Conservation (phyloP, 1,140 invertebrate genomes). For the Neotoxoptera formosana region DNA sequence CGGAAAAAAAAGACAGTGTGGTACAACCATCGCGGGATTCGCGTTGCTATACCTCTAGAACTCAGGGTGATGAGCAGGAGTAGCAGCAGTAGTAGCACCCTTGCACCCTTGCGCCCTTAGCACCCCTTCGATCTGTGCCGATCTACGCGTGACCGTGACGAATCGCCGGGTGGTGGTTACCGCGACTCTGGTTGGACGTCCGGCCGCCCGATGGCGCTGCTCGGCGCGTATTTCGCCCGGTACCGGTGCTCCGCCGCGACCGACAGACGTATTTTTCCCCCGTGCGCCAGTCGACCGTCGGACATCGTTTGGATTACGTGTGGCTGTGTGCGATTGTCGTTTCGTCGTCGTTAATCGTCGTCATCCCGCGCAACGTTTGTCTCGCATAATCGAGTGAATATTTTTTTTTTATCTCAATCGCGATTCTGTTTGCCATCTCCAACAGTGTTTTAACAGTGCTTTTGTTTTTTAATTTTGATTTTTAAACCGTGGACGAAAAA, state of each 20-base stretch:
- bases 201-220: slow-evolving; percentile 49
- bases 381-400: neutral
- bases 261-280: slow-evolving; percentile 44
- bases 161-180: neutral
- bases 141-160: neutral
- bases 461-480: neutral
- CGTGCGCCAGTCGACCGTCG: slow-evolving; percentile 58
- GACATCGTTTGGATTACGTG: slow-evolving; percentile 46
- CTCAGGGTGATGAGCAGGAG: neutral
- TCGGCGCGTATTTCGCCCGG: neutral
- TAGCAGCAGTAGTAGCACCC: neutral
- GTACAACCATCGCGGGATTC: neutral
- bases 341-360: slow-evolving; percentile 19
- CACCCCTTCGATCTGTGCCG: neutral
- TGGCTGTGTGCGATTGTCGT: neutral
- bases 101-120: neutral
- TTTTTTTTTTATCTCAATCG: neutral
- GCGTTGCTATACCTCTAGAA: neutral
- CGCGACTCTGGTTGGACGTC: neutral
- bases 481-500: neutral
- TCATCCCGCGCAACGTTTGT: neutral
- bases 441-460: neutral
- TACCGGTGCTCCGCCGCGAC: neutral
- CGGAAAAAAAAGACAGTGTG: neutral
- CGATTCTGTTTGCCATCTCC: neutral